Base-by-base conservation (phyloP, 92 coral and sea anemone genomes). In the Parazoanthus darwini region DNA sequence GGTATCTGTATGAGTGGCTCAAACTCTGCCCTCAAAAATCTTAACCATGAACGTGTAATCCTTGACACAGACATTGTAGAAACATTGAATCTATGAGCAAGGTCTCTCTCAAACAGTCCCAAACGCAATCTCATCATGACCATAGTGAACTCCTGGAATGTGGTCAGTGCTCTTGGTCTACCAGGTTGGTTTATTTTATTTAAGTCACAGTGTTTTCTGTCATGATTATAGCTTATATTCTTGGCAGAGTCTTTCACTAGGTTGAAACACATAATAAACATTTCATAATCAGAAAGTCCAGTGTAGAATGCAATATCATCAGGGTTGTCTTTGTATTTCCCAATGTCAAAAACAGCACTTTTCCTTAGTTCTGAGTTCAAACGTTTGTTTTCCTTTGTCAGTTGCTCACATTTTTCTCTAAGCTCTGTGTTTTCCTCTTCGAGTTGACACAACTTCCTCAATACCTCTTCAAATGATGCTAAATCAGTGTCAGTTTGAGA, bases 1-100 rank as follows among this genome's bases (percentile, higher is more conserved):
- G 87, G 87, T n/a, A 77, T 46, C 11, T 73, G 80, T 33, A 78
- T 75, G 22, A 89, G 89, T 86, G 85, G 79, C 85, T 87, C 89
- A 33, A 10, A 84, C 35, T 84, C 78, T 84, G 78, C 48, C 11
- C 88, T 8, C 88, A 65, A 68, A 50, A 82, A 56, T 25, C 86
- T 82, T n/a, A 9, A 8, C 86, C 86, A 82, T 18, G 44, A 35
- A 36, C 75, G 77, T 8, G 88, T 63, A 38, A 84, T 84, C 4
- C 88, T 59, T 84, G 88, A 84, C 9, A 84, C 46, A 35, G 78
- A 35, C 63, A 66, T 84, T 1, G 38, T 66, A 3, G 86, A 82
- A 25, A 82, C 75, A 82, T 82, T 82, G 59, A 82, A 82, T 43
- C 86, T 0, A 50, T 82, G 86, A 2, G 4, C 86, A 6, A 63